Percentiles rank a stretch among this genome's conserved stretches.
Evolutionary conservation across 2,888 invertebrate species (phyloP).

Genomic region (Lymantria monacha): DNA sequence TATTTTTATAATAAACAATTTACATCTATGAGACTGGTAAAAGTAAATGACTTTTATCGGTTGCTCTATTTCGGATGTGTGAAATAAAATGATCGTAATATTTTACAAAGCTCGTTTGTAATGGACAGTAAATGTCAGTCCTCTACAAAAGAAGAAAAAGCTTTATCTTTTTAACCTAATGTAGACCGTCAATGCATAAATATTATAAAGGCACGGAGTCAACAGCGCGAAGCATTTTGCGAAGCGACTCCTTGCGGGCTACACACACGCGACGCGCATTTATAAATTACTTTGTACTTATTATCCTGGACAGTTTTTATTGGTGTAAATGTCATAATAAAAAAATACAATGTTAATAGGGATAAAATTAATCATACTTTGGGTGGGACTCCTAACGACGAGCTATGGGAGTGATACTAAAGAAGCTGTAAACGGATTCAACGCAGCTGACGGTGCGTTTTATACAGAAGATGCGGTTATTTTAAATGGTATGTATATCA

Average conservation of each 20-base stretch:
- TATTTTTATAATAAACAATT: slow-evolving; percentile 29
- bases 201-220: slow-evolving; percentile 75
- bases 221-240: slow-evolving; percentile 72
- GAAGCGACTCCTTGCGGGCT: slow-evolving; percentile 71
- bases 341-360: slow-evolving; percentile 49
- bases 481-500: slow-evolving; percentile 65
- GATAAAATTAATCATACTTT: slow-evolving; percentile 51
- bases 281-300: slow-evolving; percentile 9
- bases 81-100: slow-evolving; percentile 58
- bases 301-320: slow-evolving; percentile 11
- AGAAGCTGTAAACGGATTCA: slow-evolving; percentile 55
- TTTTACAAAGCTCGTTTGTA: slow-evolving; percentile 58
- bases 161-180: slow-evolving; percentile 74
- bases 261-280: slow-evolving; percentile 63
- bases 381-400: slow-evolving; percentile 50
- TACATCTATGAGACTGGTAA: slow-evolving; percentile 32
- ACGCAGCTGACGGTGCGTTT: slow-evolving; percentile 62
- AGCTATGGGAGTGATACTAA: slow-evolving; percentile 57
- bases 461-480: slow-evolving; percentile 76
- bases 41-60: slow-evolving; percentile 47
- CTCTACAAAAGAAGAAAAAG: slow-evolving; percentile 73
- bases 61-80: slow-evolving; percentile 47
- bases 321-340: neutral
- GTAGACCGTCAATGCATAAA: slow-evolving; percentile 69
- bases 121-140: slow-evolving; percentile 57